Base-by-base conservation (phyloP, 2,888 invertebrate species). In the Gibbula magus region DNA sequence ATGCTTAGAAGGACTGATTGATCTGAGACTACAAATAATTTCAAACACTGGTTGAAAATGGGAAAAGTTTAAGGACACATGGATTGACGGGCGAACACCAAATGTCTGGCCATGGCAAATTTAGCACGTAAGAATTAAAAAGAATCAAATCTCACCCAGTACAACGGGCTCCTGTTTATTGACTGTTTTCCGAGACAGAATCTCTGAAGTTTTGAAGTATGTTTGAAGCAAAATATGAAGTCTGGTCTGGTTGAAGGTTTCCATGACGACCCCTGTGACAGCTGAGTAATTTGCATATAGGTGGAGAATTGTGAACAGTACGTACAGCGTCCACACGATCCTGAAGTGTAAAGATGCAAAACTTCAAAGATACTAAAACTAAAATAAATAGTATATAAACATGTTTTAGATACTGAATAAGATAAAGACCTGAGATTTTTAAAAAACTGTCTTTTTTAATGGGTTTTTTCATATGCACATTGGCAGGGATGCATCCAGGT, bases 221-320 rank as follows among this genome's bases (percentile, higher is more conserved):
- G 95, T 94, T 84, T 95, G 94, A 32, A 97, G 93, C 5, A 92
- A 78, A 32, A 96, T 94, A 25, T 96, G 93, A 85, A 96, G 95
- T 75, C 98, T 94, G 35, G 96, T 95, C 88, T 95, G 95, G 91
- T 98, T 99, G 56, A 98, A 94, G 0, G 96, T 96, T 85, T 95
- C 95, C 91, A 98, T 94, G 86, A 96, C 95, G 13, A 99, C 95
- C 0, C 96, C 94, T 84, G 95, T 95, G 0, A 99, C 97, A 0
- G 98, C 98, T 86, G 95, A 94, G 91, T 97, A 97, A 93, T 99
- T 99, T 75, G 96, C 96, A 90, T 95, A 95, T 20, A 99, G 94
- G 93, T 99, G 99, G 20, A 97, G 92, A 52, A 94, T 86, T 53
- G 97, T 96, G 92, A 98, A 95, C 16, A 95, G 51, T 54, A 95